Evolutionary conservation across 2,888 invertebrate genomes (phyloP).

Genomic region (Adelognathus sp.): DNA sequence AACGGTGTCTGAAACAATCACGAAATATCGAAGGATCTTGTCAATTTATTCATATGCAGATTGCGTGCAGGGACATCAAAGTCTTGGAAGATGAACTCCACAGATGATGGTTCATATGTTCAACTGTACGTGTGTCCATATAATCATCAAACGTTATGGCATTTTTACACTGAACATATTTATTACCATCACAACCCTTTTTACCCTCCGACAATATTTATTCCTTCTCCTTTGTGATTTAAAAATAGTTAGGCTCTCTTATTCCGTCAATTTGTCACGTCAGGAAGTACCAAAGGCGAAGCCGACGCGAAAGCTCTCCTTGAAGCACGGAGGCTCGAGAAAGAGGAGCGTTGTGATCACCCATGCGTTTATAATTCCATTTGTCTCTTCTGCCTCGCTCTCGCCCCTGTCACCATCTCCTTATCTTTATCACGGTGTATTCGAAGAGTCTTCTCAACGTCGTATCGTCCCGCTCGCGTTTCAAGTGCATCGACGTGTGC

Average conservation of each 20-base stretch:
- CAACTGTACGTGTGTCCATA: no score
- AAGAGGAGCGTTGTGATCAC: neutral
- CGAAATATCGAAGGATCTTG: neutral
- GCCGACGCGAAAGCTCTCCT: neutral
- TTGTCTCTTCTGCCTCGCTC: neutral
- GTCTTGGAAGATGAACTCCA: no score
- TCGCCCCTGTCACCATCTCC: neutral
- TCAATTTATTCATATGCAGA: no score
- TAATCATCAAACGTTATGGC: no score
- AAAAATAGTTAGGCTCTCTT: neutral
- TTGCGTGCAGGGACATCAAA: no score
- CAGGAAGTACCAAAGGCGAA: constrained; percentile 1
- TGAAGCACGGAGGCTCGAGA: neutral
- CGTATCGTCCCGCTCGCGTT: neutral
- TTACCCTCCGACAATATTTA: neutral
- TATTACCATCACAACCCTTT: no score
- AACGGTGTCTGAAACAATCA: neutral
- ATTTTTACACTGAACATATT: no score
- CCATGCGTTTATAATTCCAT: constrained; percentile 24
- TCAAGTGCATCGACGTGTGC: constrained; percentile 21
- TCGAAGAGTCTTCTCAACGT: neutral
- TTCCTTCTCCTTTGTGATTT: neutral
- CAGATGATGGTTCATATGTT: no score
- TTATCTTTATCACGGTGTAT: neutral
- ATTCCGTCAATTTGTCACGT: constrained; percentile 22